Evolutionary conservation across 2,888 invertebrate species (phyloP), one percentile per base, ranked within the genome.

Genomic region (Troilus luridus): DNA sequence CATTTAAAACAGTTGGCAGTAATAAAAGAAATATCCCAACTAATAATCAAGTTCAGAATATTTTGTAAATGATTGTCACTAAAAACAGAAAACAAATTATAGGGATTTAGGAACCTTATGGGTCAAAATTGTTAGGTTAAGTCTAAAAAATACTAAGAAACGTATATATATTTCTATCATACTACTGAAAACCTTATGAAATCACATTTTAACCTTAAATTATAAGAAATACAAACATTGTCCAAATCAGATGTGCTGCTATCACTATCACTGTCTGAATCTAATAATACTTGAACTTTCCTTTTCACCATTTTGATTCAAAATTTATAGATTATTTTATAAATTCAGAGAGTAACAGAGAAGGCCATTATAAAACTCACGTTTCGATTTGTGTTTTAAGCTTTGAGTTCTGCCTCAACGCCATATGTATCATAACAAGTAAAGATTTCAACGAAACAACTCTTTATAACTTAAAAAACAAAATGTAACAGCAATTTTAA

Each of bases 281-380:
- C 97, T 93, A 97, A 96, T 92, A 97, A 95, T 77, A 97, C 97
- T 94, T 97, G 97, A 94, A 96, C 97, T 94, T 97, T 97, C 93
- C 98, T 95, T 95, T 98, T 98, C 93, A 96, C 97, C 97, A 98
- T 98, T 94, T 94, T 94, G 56, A 54, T 64, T 64, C 21, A 85
- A 85, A 85, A 85, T 85, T 12, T 85, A 41, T 41, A 8, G 21
- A 85, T n/a, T 58, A 85, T 58, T 85, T 77, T 24, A n/a, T 77
- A n/a, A 72, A 17, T 58, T 59, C 24, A 90, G 41, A 64, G 64
- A 54, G 64, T 41, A 62, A 56, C 54, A 90, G 72, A 90, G 90
- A 67, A 90, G 72, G 59, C 90, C 90, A 77, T 89, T 10, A 0
- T 77, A 17, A 58, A 59, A 59, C 58, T 90, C 72, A 72, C 90